Evolutionary conservation across 2,797 vertebrate species (phyloP).

Genomic region (Prunella strophiata): DNA sequence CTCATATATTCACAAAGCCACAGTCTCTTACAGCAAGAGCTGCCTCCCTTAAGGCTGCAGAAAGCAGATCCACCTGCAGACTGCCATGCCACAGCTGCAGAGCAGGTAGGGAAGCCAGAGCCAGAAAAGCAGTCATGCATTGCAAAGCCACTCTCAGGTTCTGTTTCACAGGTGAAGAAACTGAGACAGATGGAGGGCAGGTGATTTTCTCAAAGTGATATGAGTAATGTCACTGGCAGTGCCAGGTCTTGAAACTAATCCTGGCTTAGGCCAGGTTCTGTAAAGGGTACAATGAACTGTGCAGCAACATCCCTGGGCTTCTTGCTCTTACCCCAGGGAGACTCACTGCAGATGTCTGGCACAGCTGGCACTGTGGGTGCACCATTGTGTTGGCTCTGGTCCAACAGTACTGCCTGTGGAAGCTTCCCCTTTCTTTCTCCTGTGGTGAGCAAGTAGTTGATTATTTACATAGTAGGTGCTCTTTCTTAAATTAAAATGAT

Average conservation of each 20-base stretch:
- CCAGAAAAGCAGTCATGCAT: not conserved
- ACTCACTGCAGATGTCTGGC: not conserved
- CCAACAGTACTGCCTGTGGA: not conserved
- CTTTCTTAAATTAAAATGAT: slow-evolving; percentile 1
- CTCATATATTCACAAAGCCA: not conserved
- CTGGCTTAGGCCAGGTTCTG: not conserved
- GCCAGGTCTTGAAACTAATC: not conserved
- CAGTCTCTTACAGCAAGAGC: not conserved
- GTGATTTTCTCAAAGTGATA: not conserved
- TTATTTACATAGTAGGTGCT: not conserved
- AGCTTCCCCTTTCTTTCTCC: not conserved
- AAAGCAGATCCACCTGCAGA: not conserved
- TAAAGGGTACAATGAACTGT: not conserved
- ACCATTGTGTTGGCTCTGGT: not conserved
- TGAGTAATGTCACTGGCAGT: not conserved
- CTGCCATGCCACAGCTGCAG: not conserved
- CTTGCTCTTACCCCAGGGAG: not conserved
- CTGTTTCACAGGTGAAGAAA: slow-evolving; percentile 21
- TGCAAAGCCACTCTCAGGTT: not conserved
- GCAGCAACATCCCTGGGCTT: not conserved
- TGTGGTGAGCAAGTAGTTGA: not conserved
- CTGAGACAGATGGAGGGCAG: not conserved
- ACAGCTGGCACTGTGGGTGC: not conserved
- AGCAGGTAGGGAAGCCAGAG: not conserved
- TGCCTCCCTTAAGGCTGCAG: not conserved